Conservation (phyloP, 1,140 invertebrate genomes). For the Mycetomoellerius zeteki region DNA sequence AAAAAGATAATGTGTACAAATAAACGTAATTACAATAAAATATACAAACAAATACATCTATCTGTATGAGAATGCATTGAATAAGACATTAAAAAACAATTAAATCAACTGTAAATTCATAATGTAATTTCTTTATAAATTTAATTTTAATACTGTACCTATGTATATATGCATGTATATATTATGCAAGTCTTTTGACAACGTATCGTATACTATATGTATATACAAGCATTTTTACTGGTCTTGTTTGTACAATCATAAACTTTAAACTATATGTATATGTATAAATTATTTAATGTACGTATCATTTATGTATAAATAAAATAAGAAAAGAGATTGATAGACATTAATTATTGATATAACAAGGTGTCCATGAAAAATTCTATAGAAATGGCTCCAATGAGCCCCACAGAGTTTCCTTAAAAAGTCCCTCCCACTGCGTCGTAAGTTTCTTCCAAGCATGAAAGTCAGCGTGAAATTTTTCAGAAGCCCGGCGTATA, state of each 20-base stretch:
- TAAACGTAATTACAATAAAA: no score
- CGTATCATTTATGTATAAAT: neutral
- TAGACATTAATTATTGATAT: constrained; percentile 46
- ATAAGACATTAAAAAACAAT: no score
- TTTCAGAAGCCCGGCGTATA: constrained; percentile 52
- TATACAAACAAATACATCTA: no score
- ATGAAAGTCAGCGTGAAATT: constrained; percentile 64
- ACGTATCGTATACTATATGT: no score
- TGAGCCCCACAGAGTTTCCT: constrained; percentile 40
- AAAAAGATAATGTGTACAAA: no score
- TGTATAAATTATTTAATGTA: neutral
- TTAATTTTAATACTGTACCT: no score
- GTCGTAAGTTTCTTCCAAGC: constrained; percentile 53
- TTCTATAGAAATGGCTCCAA: constrained; percentile 23
- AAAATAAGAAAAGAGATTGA: neutral
- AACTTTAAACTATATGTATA: neutral
- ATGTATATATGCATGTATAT: no score
- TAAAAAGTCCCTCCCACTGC: constrained; percentile 39
- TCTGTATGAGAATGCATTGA: no score
- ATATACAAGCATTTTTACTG: neutral
- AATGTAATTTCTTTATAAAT: no score
- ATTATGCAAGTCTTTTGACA: no score
- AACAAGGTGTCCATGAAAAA: constrained; percentile 39
- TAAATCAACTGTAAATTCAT: no score
- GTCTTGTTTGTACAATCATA: neutral